These are phyloP conservation scores for Clamator glandarius DNA, from an alignment of 2,797 vertebrate genomes.

Conservation along the genomic window DNA sequence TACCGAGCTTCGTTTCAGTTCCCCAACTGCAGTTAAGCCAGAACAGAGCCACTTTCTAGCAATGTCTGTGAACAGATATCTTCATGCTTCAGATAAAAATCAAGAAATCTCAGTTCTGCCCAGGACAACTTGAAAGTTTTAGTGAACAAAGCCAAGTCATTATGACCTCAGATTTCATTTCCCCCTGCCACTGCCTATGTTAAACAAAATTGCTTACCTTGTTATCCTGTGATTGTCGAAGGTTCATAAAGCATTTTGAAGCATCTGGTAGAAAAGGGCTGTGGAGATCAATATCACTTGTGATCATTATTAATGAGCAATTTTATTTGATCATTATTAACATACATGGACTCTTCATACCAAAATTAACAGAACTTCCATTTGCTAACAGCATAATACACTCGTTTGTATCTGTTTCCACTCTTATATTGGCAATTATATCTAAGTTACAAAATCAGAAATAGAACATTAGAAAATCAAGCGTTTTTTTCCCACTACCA, in stretches of 20 bases:
- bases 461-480: not conserved
- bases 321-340: constrained; percentile 5
- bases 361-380: not conserved
- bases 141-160: rapidly evolving
- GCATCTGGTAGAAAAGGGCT: not conserved
- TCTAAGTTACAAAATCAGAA: not conserved
- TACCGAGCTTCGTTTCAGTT: not conserved
- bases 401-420: not conserved
- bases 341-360: not conserved
- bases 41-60: not conserved
- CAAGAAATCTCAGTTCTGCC: not conserved
- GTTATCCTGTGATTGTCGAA: not conserved
- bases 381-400: not conserved
- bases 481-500: not conserved
- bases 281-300: not conserved
- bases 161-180: not conserved
- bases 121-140: not conserved
- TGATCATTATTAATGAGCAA: not conserved
- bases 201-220: not conserved
- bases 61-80: not conserved
- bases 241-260: not conserved
- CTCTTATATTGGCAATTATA: not conserved
- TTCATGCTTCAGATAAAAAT: not conserved
- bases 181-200: too few relatives aligned
- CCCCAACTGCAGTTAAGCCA: not conserved